phyloP scores from a whole-genome alignment of 2,113 vertebrate species.

The Dryoscopus gambensis region DNA sequence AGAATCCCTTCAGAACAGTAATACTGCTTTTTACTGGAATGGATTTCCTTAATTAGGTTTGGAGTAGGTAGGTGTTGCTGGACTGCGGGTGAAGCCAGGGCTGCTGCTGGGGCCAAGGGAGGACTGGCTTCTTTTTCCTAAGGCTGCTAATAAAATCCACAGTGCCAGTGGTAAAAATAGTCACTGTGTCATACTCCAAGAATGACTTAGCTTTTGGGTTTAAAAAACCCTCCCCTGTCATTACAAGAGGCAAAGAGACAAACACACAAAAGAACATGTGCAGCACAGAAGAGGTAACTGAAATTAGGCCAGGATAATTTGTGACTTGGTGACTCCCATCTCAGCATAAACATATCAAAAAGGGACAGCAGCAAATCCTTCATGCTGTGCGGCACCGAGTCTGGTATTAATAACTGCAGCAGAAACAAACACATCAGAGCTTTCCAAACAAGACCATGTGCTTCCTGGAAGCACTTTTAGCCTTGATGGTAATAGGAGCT shows the following conservation, averaged over 20 bases:
- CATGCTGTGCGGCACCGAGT: not conserved
- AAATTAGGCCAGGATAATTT: not conserved
- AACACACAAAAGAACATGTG: not conserved
- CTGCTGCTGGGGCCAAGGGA: not conserved
- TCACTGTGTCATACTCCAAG: not conserved
- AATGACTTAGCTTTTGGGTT: not conserved
- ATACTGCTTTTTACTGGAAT: not conserved
- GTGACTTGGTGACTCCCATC: not conserved
- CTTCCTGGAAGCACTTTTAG: constrained; percentile 2
- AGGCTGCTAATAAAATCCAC: not conserved
- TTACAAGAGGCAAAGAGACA: not conserved
- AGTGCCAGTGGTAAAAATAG: not conserved
- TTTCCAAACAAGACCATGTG: not conserved
- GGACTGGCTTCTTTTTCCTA: not conserved
- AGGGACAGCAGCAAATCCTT: constrained; percentile 13
- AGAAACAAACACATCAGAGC: not conserved
- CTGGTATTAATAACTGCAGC: not conserved
- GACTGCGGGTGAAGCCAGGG: not conserved
- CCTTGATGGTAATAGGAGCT: not conserved
- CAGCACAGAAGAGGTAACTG: not conserved
- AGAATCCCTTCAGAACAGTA: not conserved
- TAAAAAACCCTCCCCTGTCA: not conserved
- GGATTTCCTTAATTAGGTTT: not conserved
- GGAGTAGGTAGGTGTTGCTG: not conserved
- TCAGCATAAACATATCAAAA: not conserved